These are phyloP conservation scores for Hassar affinis DNA, from an alignment of 2,113 vertebrate species.

Conservation along the genomic window DNA sequence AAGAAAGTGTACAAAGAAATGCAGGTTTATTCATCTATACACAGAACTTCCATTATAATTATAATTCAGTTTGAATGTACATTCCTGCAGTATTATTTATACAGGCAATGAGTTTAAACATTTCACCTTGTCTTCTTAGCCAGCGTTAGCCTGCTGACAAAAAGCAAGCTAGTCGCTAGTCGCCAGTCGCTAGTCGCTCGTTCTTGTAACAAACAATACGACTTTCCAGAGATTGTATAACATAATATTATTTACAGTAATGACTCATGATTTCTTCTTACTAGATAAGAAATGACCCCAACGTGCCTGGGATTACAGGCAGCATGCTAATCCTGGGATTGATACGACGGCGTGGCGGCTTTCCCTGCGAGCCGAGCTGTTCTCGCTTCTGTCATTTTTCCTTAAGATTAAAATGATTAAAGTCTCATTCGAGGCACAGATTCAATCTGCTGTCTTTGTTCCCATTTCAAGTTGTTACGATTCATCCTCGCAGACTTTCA, in stretches of 20 bases:
- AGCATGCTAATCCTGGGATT: not conserved
- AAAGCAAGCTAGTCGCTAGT: not conserved
- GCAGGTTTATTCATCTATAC: not conserved
- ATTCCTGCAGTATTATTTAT: no score
- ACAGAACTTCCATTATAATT: not conserved
- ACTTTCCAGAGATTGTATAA: no score
- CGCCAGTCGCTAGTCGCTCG: no score
- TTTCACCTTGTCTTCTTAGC: not conserved
- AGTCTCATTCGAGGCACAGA: not conserved
- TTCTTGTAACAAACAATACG: not conserved
- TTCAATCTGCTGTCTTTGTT: not conserved
- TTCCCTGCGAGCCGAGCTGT: not conserved
- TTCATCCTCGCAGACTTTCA: not conserved
- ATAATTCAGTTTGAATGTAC: not conserved
- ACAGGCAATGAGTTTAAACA: not conserved
- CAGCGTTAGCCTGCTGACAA: not conserved
- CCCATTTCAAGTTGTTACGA: slow-evolving; percentile 3
- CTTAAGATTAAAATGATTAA: not conserved
- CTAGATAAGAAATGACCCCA: no score
- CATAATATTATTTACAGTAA: not conserved
- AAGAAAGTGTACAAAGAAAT: not conserved
- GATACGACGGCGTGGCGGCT: not conserved
- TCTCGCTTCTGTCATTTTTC: not conserved
- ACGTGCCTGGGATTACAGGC: no score
- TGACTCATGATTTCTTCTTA: no score